Conservation (phyloP, 2,797 vertebrate species). For the Catostomus latipinnis region DNA sequence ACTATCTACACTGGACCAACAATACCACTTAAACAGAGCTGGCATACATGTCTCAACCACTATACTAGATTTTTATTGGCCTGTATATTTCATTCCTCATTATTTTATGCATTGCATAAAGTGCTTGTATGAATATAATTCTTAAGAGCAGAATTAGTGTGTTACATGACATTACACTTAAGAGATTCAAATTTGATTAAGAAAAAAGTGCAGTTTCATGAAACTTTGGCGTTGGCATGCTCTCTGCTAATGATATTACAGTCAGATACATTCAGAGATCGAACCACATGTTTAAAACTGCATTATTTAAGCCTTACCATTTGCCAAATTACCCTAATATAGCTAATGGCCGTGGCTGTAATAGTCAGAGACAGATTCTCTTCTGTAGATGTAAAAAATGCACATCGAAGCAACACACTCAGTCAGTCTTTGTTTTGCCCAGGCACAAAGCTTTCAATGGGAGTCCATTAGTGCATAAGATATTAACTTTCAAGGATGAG, state of each 20-base stretch:
- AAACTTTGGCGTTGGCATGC: constrained; percentile 18
- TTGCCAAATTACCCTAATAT: constrained; percentile 36
- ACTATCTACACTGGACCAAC: not conserved
- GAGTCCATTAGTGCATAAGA: constrained; percentile 26
- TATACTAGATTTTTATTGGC: constrained; percentile 16
- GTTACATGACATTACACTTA: constrained; percentile 37
- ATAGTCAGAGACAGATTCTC: constrained; percentile 23
- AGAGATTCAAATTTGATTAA: constrained; percentile 39
- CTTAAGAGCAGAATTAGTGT: constrained; percentile 20
- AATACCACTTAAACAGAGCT: not conserved
- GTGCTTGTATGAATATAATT: constrained; percentile 19
- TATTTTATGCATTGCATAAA: constrained; percentile 17
- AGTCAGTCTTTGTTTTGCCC: constrained; percentile 23
- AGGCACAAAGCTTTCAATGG: not conserved
- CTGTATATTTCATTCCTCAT: constrained; percentile 18
- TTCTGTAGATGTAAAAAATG: constrained; percentile 39
- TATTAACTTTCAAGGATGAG: constrained; percentile 1
- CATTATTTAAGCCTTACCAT: constrained; percentile 35
- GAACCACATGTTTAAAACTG: constrained; percentile 34
- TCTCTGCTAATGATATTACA: constrained; percentile 20
- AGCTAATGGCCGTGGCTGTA: constrained; percentile 33
- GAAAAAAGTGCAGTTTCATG: constrained; percentile 42
- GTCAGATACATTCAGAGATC: constrained; percentile 20
- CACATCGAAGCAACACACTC: constrained; percentile 9
- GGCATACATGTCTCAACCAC: not conserved